Conservation (phyloP, 1,140 invertebrate genomes). For the Euwallacea similis region DNA sequence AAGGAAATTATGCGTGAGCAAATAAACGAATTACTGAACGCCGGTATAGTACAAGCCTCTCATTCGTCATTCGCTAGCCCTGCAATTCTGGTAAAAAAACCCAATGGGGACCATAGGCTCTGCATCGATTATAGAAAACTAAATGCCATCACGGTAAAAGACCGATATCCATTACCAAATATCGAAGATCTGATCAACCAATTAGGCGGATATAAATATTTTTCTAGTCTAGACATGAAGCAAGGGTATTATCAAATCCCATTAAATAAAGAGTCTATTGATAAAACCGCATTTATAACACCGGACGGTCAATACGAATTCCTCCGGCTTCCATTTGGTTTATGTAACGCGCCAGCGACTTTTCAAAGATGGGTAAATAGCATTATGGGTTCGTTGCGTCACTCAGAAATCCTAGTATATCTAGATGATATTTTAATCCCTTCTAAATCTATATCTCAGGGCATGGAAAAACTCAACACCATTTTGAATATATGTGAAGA, state of each 20-base stretch:
- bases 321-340: neutral
- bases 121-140: constrained; percentile 17
- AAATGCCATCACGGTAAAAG: constrained; percentile 19
- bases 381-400: too few species aligned
- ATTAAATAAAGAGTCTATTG: neutral
- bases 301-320: neutral
- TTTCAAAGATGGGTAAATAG: constrained; percentile 15
- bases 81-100: constrained; percentile 10
- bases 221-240: constrained; percentile 3
- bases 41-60: neutral
- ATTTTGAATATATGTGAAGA: neutral
- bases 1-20: constrained; percentile 8
- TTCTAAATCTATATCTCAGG: neutral
- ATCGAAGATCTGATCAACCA: constrained; percentile 8
- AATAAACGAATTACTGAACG: neutral
- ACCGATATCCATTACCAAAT: constrained; percentile 6
- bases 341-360: neutral
- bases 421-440: constrained; percentile 11
- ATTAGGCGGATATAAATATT: constrained; percentile 2
- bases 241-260: constrained; percentile 16
- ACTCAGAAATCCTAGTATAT: neutral
- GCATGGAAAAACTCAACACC: neutral
- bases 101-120: neutral
- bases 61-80: constrained; percentile 2
- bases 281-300: constrained; percentile 15